phyloP scores from a whole-genome alignment of 2,888 invertebrate genomes.

The Drosophila phalerata region DNA sequence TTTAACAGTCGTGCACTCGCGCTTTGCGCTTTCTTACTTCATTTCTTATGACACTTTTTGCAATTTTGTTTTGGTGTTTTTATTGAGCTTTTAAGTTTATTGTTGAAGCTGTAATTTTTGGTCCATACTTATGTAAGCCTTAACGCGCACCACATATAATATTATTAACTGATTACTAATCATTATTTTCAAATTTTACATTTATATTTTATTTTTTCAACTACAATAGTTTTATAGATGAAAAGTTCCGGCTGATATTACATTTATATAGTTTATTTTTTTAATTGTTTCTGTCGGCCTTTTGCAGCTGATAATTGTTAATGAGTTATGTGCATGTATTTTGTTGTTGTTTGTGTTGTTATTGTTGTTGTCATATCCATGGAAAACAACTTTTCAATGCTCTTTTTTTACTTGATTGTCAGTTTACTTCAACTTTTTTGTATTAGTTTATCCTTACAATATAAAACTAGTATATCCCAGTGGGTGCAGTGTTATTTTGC shows the following conservation, averaged over 20 bases:
- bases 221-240: neutral
- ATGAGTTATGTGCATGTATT: constrained; percentile 48
- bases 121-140: constrained; percentile 15
- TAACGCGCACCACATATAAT: constrained; percentile 17
- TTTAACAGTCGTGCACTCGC: constrained; percentile 7
- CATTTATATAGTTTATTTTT: neutral
- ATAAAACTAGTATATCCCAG: constrained; percentile 9
- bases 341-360: constrained; percentile 39
- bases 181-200: neutral
- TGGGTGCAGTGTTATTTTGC: constrained; percentile 5
- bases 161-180: constrained; percentile 14
- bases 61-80: constrained; percentile 42
- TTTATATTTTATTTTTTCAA: constrained; percentile 1
- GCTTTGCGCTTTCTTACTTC: constrained; percentile 15
- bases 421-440: neutral
- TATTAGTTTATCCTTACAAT: constrained; percentile 27
- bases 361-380: constrained; percentile 54
- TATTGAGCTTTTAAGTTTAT: constrained; percentile 33
- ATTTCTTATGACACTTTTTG: constrained; percentile 39
- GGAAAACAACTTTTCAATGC: constrained; percentile 69
- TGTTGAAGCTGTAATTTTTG: constrained; percentile 40
- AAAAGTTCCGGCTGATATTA: constrained; percentile 3
- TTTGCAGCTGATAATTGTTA: constrained; percentile 66
- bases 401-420: constrained; percentile 18
- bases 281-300: constrained; percentile 33